Conservation (phyloP, 2,888 invertebrate genomes). For the Chymomyza amoena region DNA sequence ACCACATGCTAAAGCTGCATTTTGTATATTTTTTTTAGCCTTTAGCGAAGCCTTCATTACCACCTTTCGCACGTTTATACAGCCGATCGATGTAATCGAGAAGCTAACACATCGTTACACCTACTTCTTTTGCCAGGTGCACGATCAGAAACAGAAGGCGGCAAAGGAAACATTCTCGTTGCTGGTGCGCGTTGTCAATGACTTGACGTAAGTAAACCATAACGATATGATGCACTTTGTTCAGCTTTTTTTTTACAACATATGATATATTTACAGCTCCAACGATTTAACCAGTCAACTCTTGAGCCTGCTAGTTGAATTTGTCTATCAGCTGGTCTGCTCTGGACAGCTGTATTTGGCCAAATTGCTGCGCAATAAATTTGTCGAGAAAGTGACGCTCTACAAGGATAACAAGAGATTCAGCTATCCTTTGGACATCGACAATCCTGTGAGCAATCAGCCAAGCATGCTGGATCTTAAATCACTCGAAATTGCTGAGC, state of each 20-base stretch:
- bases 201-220: conserved; percentile 90
- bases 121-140: conserved; percentile 85
- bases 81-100: conserved; percentile 90
- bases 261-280: conserved; percentile 81
- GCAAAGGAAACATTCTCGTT: conserved; percentile 94
- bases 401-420: conserved; percentile 76
- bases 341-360: conserved; percentile 95
- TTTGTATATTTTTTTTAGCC: conserved; percentile 53
- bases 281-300: conserved; percentile 90
- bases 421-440: conserved; percentile 66
- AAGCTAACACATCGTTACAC: conserved; percentile 86
- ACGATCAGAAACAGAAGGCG: conserved; percentile 85
- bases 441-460: conserved; percentile 79
- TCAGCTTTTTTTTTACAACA: no score
- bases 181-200: conserved; percentile 95
- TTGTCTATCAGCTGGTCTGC: conserved; percentile 95
- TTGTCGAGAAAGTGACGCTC: conserved; percentile 86
- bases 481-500: conserved; percentile 96
- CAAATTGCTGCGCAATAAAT: conserved; percentile 91
- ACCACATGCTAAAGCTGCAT: not conserved
- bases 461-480: conserved; percentile 93
- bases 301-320: conserved; percentile 91
- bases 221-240: no score
- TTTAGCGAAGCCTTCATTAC: conserved; percentile 95
- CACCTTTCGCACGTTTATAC: conserved; percentile 97